phyloP scores from a whole-genome alignment of 2,888 invertebrate species.

The Rotaria sp. region DNA sequence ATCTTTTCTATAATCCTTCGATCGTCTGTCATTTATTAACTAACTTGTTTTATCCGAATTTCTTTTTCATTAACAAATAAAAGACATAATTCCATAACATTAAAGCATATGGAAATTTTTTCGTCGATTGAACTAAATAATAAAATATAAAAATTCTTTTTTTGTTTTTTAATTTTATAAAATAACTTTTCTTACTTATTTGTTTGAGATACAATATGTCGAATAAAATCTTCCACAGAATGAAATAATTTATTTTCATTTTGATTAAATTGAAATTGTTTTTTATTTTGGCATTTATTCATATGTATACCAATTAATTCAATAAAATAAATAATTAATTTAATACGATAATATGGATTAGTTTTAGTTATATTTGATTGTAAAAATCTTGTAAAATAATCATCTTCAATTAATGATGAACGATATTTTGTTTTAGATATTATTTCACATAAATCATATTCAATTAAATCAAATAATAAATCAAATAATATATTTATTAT shows the following conservation, averaged over 20 bases:
- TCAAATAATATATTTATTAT: background rate
- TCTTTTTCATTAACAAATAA: background rate
- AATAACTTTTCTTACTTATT: background rate
- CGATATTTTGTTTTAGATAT: background rate
- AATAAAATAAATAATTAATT: background rate
- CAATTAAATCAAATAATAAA: constrained; percentile 19
- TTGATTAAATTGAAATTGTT: background rate
- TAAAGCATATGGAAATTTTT: background rate
- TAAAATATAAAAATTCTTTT: background rate
- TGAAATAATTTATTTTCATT: background rate
- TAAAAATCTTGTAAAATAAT: background rate
- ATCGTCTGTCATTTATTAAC: too few species aligned
- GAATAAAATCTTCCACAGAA: background rate
- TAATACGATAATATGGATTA: background rate
- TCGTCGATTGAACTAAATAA: background rate
- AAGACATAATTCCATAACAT: background rate
- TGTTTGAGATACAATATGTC: background rate
- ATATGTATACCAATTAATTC: background rate
- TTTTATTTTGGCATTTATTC: background rate
- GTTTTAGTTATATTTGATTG: background rate
- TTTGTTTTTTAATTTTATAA: background rate
- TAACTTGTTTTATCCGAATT: background rate
- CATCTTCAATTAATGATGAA: background rate
- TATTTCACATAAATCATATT: background rate
- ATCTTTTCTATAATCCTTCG: too few species aligned